These are phyloP conservation scores for Oreortyx pictus DNA, from an alignment of 2,797 vertebrate species.

Conservation along the genomic window DNA sequence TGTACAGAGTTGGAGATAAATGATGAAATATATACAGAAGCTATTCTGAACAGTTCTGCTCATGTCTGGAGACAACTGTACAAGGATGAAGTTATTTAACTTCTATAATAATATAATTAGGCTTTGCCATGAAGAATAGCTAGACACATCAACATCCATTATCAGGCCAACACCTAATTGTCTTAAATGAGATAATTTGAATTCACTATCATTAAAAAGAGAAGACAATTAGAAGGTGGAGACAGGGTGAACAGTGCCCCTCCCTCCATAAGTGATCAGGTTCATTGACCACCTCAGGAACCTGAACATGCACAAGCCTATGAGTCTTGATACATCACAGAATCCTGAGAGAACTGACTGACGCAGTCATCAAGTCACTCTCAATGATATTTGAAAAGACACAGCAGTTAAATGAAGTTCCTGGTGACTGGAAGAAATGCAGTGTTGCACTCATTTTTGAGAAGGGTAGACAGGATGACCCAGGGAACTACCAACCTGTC, in stretches of 20 bases:
- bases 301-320: no score
- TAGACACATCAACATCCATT: not conserved
- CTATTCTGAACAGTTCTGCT: not conserved
- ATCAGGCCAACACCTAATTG: not conserved
- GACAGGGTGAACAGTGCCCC: no score
- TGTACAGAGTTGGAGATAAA: not conserved
- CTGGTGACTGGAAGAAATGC: no score
- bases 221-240: no score
- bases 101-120: not conserved
- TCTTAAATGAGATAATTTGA: not conserved
- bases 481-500: not conserved
- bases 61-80: not conserved
- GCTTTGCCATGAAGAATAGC: not conserved
- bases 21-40: not conserved
- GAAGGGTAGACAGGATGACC: not conserved
- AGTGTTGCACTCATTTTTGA: not conserved
- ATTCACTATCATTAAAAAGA: not conserved
- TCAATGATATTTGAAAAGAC: no score
- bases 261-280: no score
- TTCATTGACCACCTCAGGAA: no score
- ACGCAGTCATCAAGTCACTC: no score
- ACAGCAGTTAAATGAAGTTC: no score
- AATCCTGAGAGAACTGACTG: no score
- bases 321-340: no score
- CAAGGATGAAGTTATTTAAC: not conserved